These are phyloP conservation scores for Lynx canadensis DNA, from an alignment of 2,113 vertebrate species.

Conservation along the genomic window DNA sequence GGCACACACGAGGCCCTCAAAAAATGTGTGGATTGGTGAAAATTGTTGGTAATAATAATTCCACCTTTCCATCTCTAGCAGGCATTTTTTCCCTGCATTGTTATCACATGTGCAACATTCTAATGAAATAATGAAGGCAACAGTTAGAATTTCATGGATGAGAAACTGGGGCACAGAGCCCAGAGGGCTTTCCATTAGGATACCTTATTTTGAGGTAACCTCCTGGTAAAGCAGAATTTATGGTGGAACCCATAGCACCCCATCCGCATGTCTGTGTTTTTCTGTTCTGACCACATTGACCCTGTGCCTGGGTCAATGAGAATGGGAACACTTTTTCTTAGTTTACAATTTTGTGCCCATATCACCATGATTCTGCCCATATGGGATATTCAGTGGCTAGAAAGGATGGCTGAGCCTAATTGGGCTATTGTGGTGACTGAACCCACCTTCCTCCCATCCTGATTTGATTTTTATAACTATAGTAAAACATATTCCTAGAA, in stretches of 20 bases:
- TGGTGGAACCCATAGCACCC: background rate
- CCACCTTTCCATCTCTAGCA: background rate
- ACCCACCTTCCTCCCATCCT: background rate
- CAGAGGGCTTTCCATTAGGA: background rate
- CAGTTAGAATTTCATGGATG: background rate
- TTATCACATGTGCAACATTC: background rate
- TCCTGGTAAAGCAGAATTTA: background rate
- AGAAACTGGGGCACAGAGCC: background rate
- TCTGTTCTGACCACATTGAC: background rate
- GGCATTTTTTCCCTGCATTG: background rate
- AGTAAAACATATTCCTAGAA: background rate
- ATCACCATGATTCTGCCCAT: slow-evolving; percentile 52
- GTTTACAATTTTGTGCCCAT: slow-evolving; percentile 42
- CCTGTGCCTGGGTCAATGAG: background rate
- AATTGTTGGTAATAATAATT: background rate
- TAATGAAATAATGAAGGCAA: background rate
- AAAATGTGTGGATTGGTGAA: background rate
- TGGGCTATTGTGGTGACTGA: slow-evolving; percentile 19
- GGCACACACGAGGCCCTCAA: background rate
- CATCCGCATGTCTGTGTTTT: background rate
- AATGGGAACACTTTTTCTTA: background rate
- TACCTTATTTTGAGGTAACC: background rate
- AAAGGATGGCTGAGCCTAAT: slow-evolving; percentile 52
- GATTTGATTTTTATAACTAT: background rate
- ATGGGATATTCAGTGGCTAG: slow-evolving; percentile 30